Conservation (phyloP, 2,113 vertebrate genomes). For the Caranx ignobilis region DNA sequence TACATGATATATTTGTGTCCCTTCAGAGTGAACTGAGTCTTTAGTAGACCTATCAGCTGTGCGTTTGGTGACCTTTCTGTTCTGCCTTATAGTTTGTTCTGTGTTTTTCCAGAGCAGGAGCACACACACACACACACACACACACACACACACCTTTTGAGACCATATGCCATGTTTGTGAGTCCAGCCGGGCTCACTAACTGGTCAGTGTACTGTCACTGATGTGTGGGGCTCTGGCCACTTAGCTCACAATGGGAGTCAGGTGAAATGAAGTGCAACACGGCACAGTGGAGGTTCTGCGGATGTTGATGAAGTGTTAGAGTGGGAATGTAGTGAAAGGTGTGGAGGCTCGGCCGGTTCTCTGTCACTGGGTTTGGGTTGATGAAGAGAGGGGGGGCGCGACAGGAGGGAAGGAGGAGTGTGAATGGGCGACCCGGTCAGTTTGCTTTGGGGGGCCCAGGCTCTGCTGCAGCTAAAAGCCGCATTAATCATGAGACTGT, state of each 20-base stretch:
- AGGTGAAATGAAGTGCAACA: slow-evolving; percentile 35
- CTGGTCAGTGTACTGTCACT: neutral
- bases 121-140: too few relatives aligned
- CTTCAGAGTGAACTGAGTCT: neutral
- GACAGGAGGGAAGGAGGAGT: slow-evolving; percentile 14
- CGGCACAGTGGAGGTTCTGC: slow-evolving; percentile 19
- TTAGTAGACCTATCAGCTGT: neutral
- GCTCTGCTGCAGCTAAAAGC: slow-evolving; percentile 80
- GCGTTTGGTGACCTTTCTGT: neutral
- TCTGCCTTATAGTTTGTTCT: neutral
- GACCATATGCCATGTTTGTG: slow-evolving; percentile 15
- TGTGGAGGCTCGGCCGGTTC: slow-evolving; percentile 27
- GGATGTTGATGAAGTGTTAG: slow-evolving; percentile 38
- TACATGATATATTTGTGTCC: neutral
- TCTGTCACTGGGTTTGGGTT: slow-evolving; percentile 29
- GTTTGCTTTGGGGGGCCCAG: slow-evolving; percentile 53
- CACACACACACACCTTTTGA: neutral
- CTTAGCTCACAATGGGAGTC: slow-evolving; percentile 10
- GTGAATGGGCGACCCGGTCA: slow-evolving; percentile 61
- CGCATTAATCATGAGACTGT: slow-evolving; percentile 81
- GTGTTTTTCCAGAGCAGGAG: neutral
- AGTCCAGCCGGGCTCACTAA: neutral
- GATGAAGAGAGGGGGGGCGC: slow-evolving; percentile 34
- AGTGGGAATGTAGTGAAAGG: slow-evolving; percentile 34
- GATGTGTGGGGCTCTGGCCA: slow-evolving; percentile 21